Conservation (phyloP, 92 coral and sea anemone genomes). For the Umimayanthus chanpuru region DNA sequence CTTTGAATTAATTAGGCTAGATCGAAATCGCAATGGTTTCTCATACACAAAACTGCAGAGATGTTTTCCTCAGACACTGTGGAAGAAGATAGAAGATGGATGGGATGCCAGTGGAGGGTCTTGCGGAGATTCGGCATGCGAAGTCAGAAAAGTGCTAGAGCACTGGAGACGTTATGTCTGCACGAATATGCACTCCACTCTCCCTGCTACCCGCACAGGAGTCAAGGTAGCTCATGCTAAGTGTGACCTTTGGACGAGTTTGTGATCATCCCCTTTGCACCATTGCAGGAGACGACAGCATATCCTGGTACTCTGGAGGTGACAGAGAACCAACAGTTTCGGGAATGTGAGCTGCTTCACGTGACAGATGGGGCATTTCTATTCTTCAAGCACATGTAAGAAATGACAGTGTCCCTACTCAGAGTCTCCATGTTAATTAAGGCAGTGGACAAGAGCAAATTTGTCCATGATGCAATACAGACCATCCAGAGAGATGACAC, state of each 20-base stretch:
- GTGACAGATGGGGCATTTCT: conserved; percentile 45
- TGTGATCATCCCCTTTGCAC: conserved; percentile 26
- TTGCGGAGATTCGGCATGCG: conserved; percentile 45
- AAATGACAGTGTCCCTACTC: conserved; percentile 10
- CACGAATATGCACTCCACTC: not conserved
- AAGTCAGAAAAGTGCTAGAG: conserved; percentile 27
- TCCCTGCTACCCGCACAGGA: conserved; percentile 1
- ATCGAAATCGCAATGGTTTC: not conserved
- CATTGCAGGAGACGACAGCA: conserved; percentile 10
- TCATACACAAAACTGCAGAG: conserved; percentile 7
- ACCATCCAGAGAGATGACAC: not conserved
- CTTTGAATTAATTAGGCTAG: too few relatives aligned
- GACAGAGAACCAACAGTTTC: conserved; percentile 58
- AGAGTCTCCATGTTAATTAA: not conserved
- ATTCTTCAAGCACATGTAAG: conserved; percentile 52
- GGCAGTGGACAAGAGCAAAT: not conserved
- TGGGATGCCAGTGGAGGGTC: conserved; percentile 44
- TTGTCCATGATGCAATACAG: not conserved
- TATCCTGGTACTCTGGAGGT: conserved; percentile 44
- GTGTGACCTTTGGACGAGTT: conserved; percentile 37
- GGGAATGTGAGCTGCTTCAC: conserved; percentile 62
- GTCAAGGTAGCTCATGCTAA: conserved; percentile 14
- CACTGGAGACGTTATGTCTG: conserved; percentile 23
- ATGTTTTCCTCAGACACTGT: not conserved
- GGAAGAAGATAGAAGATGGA: not conserved